Evolutionary conservation across 64 coral and sea anemone genomes (phyloP).

Genomic region (Hydrozoanthus tunicans): DNA sequence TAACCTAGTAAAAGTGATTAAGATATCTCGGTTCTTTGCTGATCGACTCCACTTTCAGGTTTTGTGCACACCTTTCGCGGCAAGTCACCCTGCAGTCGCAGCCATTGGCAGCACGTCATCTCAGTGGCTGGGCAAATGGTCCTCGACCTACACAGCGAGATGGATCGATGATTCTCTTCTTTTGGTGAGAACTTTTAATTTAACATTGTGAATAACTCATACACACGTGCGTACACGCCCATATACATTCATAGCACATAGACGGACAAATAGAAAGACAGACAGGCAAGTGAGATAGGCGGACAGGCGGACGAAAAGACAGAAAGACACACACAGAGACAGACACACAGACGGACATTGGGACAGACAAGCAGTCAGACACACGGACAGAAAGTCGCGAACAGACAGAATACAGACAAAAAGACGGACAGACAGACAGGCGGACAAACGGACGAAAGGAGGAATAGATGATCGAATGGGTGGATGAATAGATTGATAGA

Average conservation of each 20-base stretch:
- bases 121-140: slow-evolving; percentile 10
- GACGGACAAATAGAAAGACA: neutral
- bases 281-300: too few species aligned
- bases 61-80: slow-evolving; percentile 78
- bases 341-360: too few species aligned
- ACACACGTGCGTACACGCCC: neutral
- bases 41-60: slow-evolving; percentile 27
- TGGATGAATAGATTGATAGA: too few species aligned
- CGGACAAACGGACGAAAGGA: too few species aligned
- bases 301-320: too few species aligned
- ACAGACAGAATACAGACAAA: too few species aligned
- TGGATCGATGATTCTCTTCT: slow-evolving; percentile 12
- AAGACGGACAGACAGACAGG: too few species aligned
- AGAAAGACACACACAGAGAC: too few species aligned
- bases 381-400: too few species aligned
- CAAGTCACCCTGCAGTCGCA: slow-evolving; percentile 64
- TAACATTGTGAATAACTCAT: neutral
- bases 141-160: neutral
- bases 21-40: neutral
- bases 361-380: too few species aligned
- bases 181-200: neutral
- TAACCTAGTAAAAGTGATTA: too few species aligned
- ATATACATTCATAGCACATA: neutral
- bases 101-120: slow-evolving; percentile 17
- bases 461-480: too few species aligned